phyloP scores from a whole-genome alignment of 1,140 invertebrate genomes.

The Odontomachus brunneus region DNA sequence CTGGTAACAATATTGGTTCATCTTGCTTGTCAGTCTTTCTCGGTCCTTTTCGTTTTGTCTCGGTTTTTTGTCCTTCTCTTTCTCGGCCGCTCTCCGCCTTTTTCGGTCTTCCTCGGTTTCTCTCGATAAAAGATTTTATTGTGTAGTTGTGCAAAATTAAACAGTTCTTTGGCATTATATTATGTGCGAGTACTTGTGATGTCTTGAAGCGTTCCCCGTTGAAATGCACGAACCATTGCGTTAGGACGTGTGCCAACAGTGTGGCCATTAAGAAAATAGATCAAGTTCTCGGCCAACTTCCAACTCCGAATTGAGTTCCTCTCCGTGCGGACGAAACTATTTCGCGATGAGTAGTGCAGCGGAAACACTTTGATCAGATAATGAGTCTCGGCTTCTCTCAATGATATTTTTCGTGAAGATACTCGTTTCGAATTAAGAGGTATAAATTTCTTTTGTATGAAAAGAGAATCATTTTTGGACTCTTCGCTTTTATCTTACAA shows the following conservation, averaged over 20 bases:
- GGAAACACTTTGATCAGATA: slow-evolving; percentile 51
- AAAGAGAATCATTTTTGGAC: no score
- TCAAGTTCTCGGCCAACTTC: slow-evolving; percentile 45
- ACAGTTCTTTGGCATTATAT: background rate
- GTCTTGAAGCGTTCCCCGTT: background rate
- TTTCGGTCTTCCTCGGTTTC: no score
- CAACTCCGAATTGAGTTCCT: slow-evolving; percentile 37
- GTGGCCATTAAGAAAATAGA: slow-evolving; percentile 52
- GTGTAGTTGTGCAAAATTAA: background rate
- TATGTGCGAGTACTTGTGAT: background rate
- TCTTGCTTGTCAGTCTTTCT: no score
- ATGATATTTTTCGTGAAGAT: slow-evolving; percentile 16
- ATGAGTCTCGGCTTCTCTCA: slow-evolving; percentile 25
- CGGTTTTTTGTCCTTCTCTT: no score
- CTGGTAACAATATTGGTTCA: no score
- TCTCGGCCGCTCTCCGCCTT: no score
- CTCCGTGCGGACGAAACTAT: background rate
- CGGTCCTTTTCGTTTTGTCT: no score
- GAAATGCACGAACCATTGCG: slow-evolving; percentile 19
- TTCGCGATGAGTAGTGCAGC: slow-evolving; percentile 30
- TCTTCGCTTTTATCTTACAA: no score
- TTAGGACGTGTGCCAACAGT: slow-evolving; percentile 46
- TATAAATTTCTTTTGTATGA: background rate
- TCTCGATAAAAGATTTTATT: no score
- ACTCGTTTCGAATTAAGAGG: slow-evolving; percentile 13